These are phyloP conservation scores for Antitype chi DNA, from an alignment of 2,888 invertebrate genomes.

Conservation along the genomic window DNA sequence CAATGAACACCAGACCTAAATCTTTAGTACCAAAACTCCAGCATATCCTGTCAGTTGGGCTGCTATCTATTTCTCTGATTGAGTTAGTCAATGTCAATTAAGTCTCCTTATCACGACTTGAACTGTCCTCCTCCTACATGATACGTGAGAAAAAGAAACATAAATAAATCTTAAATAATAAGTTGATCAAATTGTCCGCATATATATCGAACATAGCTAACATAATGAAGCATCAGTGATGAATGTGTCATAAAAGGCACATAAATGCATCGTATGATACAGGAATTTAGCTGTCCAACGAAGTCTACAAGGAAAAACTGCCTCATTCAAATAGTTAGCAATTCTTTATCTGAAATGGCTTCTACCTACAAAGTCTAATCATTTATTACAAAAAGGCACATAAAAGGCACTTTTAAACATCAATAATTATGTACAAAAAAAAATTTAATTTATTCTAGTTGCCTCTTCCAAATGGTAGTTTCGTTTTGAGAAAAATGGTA, in stretches of 20 bases:
- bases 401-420: too few relatives aligned
- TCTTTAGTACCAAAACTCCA: background rate
- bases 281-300: constrained; percentile 3
- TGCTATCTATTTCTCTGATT: background rate
- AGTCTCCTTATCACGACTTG: background rate
- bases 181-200: background rate
- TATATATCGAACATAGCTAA: background rate
- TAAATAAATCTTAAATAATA: background rate
- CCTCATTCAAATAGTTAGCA: background rate
- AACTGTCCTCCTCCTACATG: background rate
- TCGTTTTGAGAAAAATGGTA: too few relatives aligned
- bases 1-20: background rate
- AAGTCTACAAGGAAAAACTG: background rate
- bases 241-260: constrained; percentile 14
- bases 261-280: constrained; percentile 12
- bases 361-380: background rate
- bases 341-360: background rate
- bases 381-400: too few relatives aligned
- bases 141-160: background rate
- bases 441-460: too few relatives aligned
- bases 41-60: background rate
- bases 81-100: too few relatives aligned
- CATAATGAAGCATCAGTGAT: background rate
- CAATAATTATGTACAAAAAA: too few relatives aligned
- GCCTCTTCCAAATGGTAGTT: too few relatives aligned